Base-by-base conservation (phyloP, 35 echinoderm and acorn worm species). In the Patiria miniata region DNA sequence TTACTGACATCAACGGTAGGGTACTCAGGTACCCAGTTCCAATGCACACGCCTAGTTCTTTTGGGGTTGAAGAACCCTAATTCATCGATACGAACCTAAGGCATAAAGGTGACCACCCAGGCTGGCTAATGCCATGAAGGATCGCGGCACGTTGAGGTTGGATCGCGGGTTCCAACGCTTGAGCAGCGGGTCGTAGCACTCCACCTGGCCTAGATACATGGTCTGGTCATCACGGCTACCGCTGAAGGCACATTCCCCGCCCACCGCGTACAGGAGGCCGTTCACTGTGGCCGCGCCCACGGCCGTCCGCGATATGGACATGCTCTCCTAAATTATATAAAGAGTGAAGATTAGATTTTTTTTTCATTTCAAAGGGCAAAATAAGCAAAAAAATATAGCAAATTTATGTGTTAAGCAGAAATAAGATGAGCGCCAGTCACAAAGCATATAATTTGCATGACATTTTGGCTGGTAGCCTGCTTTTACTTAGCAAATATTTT, bases 181-280 rank as follows among this genome's bases (percentile, higher is more conserved):
- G 8, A 88, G 78, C 4, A 99, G 68, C 6, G 96, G 96, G 40
- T 99, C 87, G 56, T 99, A 99, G 73, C 89, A 94, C 61, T 99
- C 96, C 0, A 95, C 93, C 17, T 94, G 93, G 36, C 92, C 92
- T 1, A 99, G 87, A 83, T 99, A 99, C 87, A 91, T 92, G 2
- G 96, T 99, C 40, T 99, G 92, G n/a, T 94, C 93, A 77, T 91
- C 82, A 17, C 87, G 91, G 79, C 87, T 89, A 19, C 88, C 93
- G 34, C 81, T 94, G 78, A 89, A 99, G 19, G 93, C 96, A 99
- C 96, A 95, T 78, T 99, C 96, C 1, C 96, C 96, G 15, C 96
- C 96, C 2, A 99, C 90, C 2, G 93, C 90, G 65, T 99, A 99
- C 5, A 99, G 79, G 21, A 95, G 81, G 23, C 96, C 96, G 44